Evolutionary conservation across 2,113 vertebrate species (phyloP), one percentile per base, ranked within the genome.

Genomic region (Rhinolophus sinicus): DNA sequence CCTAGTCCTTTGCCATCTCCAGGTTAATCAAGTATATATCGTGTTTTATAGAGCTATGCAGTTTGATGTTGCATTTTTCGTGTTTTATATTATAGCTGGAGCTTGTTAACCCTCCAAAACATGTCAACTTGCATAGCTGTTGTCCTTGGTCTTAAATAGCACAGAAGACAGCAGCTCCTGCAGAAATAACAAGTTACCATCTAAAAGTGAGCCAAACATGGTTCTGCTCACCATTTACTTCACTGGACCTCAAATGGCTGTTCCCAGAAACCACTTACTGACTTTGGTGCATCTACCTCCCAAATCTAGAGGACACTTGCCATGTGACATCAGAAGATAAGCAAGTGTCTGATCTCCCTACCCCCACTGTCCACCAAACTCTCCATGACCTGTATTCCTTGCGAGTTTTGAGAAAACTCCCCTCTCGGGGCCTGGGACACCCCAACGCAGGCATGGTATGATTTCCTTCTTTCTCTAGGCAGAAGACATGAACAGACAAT

Each of bases 21-120:
- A 38, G 5, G 38, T 19, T 52, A 62, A 52, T 16, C 44, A 15
- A 50, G 50, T 47, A 21, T 8, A 88, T 2, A 3, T 4, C 19
- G 38, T 8, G 3, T 3, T 15, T 4, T 22, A 40, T 0, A 0
- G 9, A 8, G n/a, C 54, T 44, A 6, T 3, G 8, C 1, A 3
- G 19, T 54, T 2, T 56, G 40, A 52, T 12, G 35, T 0, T 18
- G 11, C 64, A 21, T 0, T 1, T 35, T n/a, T 0, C 3, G 8
- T 33, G 28, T 1, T 50, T 40, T 47, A 13, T 1, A 9, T 12
- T 54, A 6, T 35, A 19, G 47, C 0, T 19, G 22, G 30, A 56
- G 28, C 14, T 19, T 64, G 65, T 65, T 89, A 77, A 35, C 52
- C 18, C 65, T 65, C 33, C 47, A 28, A 44, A 82, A 30, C 14